A percentile compares a stretch with the other conserved stretches of the same genome.
Conservation (phyloP, 1,140 invertebrate species). For the Ectropis grisescens region DNA sequence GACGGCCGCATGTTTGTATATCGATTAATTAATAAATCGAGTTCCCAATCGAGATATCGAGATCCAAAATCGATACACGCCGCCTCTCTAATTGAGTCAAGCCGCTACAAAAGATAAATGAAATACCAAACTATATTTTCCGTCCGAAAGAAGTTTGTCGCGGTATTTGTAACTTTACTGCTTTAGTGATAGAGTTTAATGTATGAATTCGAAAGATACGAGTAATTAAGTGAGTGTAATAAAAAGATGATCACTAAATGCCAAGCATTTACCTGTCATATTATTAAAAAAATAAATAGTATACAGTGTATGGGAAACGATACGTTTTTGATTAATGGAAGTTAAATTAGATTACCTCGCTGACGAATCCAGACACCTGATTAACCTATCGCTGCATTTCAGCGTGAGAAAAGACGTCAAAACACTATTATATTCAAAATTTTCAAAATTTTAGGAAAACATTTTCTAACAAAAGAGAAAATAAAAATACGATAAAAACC, state of each 20-base stretch:
- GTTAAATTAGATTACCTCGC: slow-evolving; percentile 48
- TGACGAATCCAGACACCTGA: too few species aligned
- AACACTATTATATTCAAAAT: too few species aligned
- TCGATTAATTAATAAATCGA: slow-evolving; percentile 69
- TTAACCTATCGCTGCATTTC: too few species aligned
- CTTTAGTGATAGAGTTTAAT: too few species aligned
- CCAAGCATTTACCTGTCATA: slow-evolving; percentile 65
- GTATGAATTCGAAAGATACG: too few species aligned
- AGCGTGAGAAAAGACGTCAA: too few species aligned
- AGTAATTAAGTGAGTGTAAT: too few species aligned
- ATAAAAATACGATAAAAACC: too few species aligned
- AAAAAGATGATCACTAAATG: slow-evolving; percentile 51
- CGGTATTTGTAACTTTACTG: too few species aligned
- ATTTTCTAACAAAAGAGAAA: too few species aligned
- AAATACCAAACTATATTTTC: slow-evolving; percentile 15
- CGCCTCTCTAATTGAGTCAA: slow-evolving; percentile 64
- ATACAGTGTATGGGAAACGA: slow-evolving; percentile 53
- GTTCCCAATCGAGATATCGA: slow-evolving; percentile 49
- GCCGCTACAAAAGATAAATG: slow-evolving; percentile 56
- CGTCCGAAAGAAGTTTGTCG: too few species aligned
- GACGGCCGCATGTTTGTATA: slow-evolving; percentile 63
- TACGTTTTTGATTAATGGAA: slow-evolving; percentile 60
- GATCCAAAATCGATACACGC: slow-evolving; percentile 48
- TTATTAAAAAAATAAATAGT: slow-evolving; percentile 65
- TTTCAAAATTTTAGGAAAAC: too few species aligned